A percentile compares a stretch with the other conserved stretches of the same genome.
Conservation (phyloP, 2,797 vertebrate genomes). For the Ctenopoma multispine region DNA sequence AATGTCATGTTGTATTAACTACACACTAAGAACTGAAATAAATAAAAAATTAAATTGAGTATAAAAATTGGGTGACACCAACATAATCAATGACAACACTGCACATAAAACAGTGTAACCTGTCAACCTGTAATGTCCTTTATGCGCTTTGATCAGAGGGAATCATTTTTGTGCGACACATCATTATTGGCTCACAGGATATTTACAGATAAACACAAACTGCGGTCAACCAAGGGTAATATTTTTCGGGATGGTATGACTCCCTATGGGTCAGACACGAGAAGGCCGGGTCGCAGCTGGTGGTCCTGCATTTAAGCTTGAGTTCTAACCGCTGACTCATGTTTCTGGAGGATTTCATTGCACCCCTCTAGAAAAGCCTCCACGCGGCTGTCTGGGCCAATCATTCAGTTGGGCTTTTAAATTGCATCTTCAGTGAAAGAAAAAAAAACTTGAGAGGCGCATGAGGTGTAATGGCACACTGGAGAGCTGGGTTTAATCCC, state of each 20-base stretch:
- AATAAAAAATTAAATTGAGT: no score
- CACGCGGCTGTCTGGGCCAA: conserved; percentile 61
- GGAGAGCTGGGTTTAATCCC: conserved; percentile 62
- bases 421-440: conserved; percentile 62
- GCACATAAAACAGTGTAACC: neutral
- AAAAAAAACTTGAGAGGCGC: conserved; percentile 39
- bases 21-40: no score
- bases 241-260: conserved; percentile 51
- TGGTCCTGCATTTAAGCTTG: conserved; percentile 53
- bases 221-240: conserved; percentile 61
- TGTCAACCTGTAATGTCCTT: neutral
- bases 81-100: neutral
- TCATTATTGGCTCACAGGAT: conserved; percentile 41
- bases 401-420: conserved; percentile 59
- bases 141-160: conserved; percentile 7
- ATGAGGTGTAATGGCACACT: conserved; percentile 53
- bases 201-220: conserved; percentile 43
- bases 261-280: conserved; percentile 42
- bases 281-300: conserved; percentile 63
- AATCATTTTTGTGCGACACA: conserved; percentile 27
- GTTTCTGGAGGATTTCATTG: conserved; percentile 68
- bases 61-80: neutral
- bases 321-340: conserved; percentile 67
- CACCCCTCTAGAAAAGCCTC: conserved; percentile 50
- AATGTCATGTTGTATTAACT: no score